Base-by-base conservation (phyloP, 2,797 vertebrate genomes). In the Pitangus sulphuratus region DNA sequence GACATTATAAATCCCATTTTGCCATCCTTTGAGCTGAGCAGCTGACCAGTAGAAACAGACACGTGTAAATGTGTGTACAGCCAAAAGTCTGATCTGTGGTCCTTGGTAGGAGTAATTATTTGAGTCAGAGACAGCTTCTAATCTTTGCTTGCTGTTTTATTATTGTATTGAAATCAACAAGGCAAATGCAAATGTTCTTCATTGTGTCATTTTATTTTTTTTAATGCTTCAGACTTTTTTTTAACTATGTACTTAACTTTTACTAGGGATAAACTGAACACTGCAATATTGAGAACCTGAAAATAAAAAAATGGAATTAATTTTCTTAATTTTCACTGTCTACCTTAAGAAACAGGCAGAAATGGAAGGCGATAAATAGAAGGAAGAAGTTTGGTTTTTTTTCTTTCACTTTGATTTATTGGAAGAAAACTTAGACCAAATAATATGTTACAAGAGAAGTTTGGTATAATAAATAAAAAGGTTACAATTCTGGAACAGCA, bases 381-480 rank as follows among this genome's bases (percentile, higher is more conserved):
- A 68, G 31, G 5, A 22, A 79, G 31, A 84, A 45, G 19, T 45
- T 74, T 75, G 6, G 5, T 15, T 75, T 81, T 75, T 70, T 66
- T 60, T 64, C 33, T 82, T 74, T 80, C n/a, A 65, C 33, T 93
- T 90, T 95, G 86, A 95, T 96, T 90, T 95, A 95, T 85, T 81
- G 44, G 65, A 81, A 75, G 42, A 94, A 86, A 94, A 86, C 42
- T 78, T 86, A 89, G n/a, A 84, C 33, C 16, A 71, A 56, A 33
- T 82, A 79, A 51, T 84, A 78, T 8, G 4, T 69, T 93, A 53
- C 51, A 76, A 68, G 35, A 92, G 15, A 77, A 80, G 19, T 66
- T 90, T 85, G 21, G 35, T 90, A 53, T 89, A 89, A 96, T 93
- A 93, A 93, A 93, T 93, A 81, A 91, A 96, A 87, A 87, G 17